A percentile compares a stretch with the other conserved stretches of the same genome.
Evolutionary conservation across 2,797 vertebrate genomes (phyloP).

Genomic region (Oophaga sylvatica): DNA sequence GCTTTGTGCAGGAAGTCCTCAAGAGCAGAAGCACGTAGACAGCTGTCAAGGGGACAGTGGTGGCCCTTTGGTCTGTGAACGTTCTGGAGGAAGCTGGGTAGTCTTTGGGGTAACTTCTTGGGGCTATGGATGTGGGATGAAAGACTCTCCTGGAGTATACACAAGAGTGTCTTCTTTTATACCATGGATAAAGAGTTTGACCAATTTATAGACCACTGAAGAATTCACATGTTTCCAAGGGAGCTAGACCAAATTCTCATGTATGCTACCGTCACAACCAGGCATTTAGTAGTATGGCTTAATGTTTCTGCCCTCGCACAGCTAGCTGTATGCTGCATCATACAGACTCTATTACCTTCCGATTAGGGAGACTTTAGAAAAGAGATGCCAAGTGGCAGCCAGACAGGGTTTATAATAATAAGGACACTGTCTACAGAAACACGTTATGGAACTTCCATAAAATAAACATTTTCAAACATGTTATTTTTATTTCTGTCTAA

Average conservation of each 20-base stretch:
- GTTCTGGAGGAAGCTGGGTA: slow-evolving; percentile 84
- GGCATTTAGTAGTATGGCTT: slow-evolving; percentile 14
- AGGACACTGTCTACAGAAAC: background rate
- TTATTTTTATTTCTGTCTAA: slow-evolving; percentile 8
- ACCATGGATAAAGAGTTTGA: slow-evolving; percentile 90
- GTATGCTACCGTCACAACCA: slow-evolving; percentile 26
- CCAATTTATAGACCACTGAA: slow-evolving; percentile 70
- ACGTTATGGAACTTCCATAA: background rate
- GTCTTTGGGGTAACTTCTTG: slow-evolving; percentile 97
- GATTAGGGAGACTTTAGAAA: background rate
- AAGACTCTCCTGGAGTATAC: slow-evolving; percentile 93
- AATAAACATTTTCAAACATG: background rate
- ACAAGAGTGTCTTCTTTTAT: slow-evolving; percentile 92
- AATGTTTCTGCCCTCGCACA: background rate
- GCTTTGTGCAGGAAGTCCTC: slow-evolving; percentile 89
- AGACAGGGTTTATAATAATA: background rate
- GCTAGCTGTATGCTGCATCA: slow-evolving; percentile 4
- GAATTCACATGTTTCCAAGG: slow-evolving; percentile 14
- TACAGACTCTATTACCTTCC: slow-evolving; percentile 8
- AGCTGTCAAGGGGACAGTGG: slow-evolving; percentile 98
- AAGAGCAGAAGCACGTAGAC: slow-evolving; percentile 82
- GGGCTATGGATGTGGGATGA: slow-evolving; percentile 91
- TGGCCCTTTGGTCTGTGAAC: slow-evolving; percentile 91
- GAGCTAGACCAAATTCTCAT: slow-evolving; percentile 46
- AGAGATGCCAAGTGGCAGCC: background rate